A percentile compares a stretch with the other conserved stretches of the same genome.
phyloP scores from a whole-genome alignment of 2,113 vertebrate genomes.

The Stercorarius parasiticus region DNA sequence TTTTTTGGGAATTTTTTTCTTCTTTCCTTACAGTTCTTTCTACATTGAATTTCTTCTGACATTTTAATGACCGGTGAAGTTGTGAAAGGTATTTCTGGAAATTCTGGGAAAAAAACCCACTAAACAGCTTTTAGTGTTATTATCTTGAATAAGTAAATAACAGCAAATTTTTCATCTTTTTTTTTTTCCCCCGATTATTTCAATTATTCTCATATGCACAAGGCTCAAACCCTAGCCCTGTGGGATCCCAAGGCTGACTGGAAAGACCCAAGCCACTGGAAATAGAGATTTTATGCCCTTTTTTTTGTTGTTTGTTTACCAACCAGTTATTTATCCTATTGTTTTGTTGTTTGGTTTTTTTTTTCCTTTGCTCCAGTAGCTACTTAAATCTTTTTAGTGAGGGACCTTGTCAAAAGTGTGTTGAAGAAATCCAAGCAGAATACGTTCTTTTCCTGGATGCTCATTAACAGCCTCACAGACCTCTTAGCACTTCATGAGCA shows the following conservation, averaged over 20 bases:
- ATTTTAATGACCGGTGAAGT: background rate
- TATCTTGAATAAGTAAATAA: background rate
- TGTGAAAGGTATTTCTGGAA: background rate
- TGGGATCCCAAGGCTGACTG: background rate
- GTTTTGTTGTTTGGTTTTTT: background rate
- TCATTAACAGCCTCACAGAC: background rate
- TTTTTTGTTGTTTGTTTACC: background rate
- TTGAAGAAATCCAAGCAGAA: background rate
- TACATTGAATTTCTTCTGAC: background rate
- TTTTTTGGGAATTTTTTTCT: background rate
- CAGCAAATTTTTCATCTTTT: background rate
- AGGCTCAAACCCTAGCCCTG: background rate
- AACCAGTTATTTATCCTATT: background rate
- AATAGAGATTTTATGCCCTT: background rate
- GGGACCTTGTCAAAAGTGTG: background rate
- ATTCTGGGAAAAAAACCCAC: background rate
- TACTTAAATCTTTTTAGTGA: background rate
- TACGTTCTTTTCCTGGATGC: background rate
- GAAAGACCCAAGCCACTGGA: background rate
- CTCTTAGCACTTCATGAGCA: background rate
- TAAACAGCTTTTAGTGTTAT: background rate
- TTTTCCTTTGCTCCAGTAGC: background rate
- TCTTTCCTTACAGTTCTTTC: background rate
- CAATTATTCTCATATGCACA: background rate
- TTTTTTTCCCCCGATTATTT: background rate